phyloP scores from a whole-genome alignment of 2,113 vertebrate species.

The Amblyornis subalaris region DNA sequence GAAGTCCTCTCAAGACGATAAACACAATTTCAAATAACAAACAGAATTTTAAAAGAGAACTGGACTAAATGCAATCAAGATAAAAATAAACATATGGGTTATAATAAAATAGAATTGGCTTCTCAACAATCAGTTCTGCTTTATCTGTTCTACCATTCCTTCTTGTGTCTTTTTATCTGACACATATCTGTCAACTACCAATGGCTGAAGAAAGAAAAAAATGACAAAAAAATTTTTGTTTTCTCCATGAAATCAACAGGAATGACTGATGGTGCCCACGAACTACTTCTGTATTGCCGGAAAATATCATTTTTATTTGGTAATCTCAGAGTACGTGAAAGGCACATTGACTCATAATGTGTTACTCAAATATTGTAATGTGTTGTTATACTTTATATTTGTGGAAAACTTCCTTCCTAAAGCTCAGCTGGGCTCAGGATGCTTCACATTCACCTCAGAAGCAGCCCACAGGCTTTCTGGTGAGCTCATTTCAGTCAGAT shows the following conservation, averaged over 20 bases:
- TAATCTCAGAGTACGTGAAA: not conserved
- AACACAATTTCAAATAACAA: not conserved
- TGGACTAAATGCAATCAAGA: not conserved
- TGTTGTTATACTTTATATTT: not conserved
- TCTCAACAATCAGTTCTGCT: not conserved
- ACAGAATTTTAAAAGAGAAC: not conserved
- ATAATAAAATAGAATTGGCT: not conserved
- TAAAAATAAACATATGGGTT: not conserved
- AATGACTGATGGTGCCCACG: not conserved
- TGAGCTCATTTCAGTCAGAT: not conserved
- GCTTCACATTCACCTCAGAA: not conserved
- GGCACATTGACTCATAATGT: not conserved
- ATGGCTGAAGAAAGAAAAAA: not conserved
- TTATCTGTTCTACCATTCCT: not conserved
- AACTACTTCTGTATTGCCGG: not conserved
- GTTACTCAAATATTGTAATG: not conserved
- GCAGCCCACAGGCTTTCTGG: not conserved
- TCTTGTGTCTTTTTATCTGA: not conserved
- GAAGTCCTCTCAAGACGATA: not conserved
- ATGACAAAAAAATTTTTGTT: rapidly evolving
- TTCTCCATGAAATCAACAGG: not conserved
- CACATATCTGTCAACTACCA: not conserved
- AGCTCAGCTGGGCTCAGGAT: not conserved
- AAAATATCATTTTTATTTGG: not conserved
- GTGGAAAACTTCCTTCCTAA: not conserved